These are phyloP conservation scores for Cuniculus paca DNA, from an alignment of 2,797 vertebrate genomes.

Conservation along the genomic window DNA sequence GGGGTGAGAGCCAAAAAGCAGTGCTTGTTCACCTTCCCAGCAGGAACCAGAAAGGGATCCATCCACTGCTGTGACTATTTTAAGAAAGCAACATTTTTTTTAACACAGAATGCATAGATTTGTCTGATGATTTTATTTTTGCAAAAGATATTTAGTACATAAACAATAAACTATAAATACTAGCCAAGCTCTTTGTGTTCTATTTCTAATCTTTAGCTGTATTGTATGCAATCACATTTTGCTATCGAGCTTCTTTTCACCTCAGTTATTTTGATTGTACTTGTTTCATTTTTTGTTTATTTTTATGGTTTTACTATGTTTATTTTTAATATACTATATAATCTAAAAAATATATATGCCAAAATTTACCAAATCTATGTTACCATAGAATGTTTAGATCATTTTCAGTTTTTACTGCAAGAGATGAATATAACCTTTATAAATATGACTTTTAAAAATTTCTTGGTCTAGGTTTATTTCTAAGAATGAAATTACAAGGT, in stretches of 20 bases:
- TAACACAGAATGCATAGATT: neutral
- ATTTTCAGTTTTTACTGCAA: constrained; percentile 35
- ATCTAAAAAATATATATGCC: neutral
- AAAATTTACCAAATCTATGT: constrained; percentile 10
- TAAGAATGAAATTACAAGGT: constrained; percentile 60
- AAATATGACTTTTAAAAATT: constrained; percentile 52
- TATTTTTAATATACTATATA: constrained; percentile 40
- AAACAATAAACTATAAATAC: neutral
- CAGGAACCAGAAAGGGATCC: neutral
- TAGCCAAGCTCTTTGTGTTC: neutral
- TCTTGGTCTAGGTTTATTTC: constrained; percentile 63
- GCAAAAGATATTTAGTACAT: neutral
- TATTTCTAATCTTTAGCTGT: neutral
- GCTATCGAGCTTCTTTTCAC: neutral
- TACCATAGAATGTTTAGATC: neutral
- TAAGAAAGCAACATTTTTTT: neutral
- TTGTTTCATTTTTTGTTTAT: constrained; percentile 5
- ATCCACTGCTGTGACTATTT: neutral
- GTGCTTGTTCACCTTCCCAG: neutral
- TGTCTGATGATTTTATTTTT: constrained; percentile 46
- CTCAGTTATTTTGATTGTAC: neutral
- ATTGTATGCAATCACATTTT: neutral
- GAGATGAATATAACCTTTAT: neutral
- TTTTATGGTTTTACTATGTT: constrained; percentile 23
- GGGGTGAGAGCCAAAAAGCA: neutral